phyloP scores from a whole-genome alignment of 35 echinoderm and acorn worm genomes.

The Acanthaster planci region DNA sequence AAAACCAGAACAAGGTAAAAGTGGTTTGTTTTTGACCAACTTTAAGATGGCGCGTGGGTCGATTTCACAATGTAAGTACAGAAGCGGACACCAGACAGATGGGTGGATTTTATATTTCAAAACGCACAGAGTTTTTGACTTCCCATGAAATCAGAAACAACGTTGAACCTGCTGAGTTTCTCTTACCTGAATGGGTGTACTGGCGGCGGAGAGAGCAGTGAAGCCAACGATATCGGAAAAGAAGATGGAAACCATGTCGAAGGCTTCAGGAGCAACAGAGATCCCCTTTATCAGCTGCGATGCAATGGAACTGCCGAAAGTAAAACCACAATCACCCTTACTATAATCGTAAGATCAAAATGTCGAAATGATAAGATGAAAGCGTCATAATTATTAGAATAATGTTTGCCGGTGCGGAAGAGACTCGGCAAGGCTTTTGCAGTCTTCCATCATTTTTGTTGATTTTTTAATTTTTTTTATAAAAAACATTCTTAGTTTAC shows the following conservation, averaged over 20 bases:
- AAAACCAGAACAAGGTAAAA: background rate
- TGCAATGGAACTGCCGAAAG: conserved; percentile 72
- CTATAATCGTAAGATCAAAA: no score
- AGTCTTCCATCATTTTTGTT: no score
- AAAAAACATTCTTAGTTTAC: no score
- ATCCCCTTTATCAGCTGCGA: conserved; percentile 96
- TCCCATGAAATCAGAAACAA: no score
- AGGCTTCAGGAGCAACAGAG: conserved; percentile 79
- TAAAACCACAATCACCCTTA: background rate
- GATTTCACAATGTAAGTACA: background rate
- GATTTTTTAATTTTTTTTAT: no score
- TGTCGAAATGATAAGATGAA: no score
- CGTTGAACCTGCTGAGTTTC: no score
- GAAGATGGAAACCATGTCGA: conserved; percentile 93
- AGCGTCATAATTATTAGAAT: background rate
- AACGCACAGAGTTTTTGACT: background rate
- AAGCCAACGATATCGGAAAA: conserved; percentile 97
- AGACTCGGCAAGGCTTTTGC: background rate
- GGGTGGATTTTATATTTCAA: background rate
- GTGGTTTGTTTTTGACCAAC: background rate
- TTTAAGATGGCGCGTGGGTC: no score
- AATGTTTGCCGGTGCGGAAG: no score
- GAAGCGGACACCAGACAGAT: background rate
- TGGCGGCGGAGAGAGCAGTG: conserved; percentile 94
- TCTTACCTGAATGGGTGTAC: conserved; percentile 93